Base-by-base conservation (phyloP, 2,888 invertebrate species). In the Parelbella ahira region DNA sequence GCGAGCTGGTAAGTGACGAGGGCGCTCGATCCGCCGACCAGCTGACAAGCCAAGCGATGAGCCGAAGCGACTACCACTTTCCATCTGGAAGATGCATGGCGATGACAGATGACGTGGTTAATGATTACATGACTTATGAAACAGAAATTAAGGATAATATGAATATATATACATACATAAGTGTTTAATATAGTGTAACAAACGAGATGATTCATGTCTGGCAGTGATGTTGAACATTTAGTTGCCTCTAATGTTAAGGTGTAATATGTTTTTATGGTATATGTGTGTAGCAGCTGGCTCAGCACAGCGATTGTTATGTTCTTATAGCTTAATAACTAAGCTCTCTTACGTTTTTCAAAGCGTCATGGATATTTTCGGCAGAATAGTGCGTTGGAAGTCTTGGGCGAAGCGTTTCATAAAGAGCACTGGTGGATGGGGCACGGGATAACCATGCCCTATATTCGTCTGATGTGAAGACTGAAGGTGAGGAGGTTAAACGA, bases 401-500 rank as follows among this genome's bases (percentile, higher is more conserved):
- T 45, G 95, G 93, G 50, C 96, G 91, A 70, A 97, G 93, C 63
- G 95, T 93, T 70, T 97, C 97, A 74, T 97, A 97, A 57, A 97
- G 93, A 24, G 97, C 97, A 51, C 96, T 96, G 44, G 97, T 97
- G 47, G 96, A 96, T 0, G 95, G 95, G 4, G 95, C 94, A 36
- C 96, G 91, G 49, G 95, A 93, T 67, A 97, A 80, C 97, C 97
- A 97, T 55, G 97, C 95, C 54, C 96, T 92, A 75, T 97, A 97
- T 80, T 97, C 97, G 80, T 96, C 96, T 64, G 96, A 94, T 53
- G 95, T 95, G 87, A 96, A 96, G 72, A 95, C 90, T 64, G 90
- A 82, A 48, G 88, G 78, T 53, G 81, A 83, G 50, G 80, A 82
- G 51, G 81, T 77, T 58, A 86, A 71, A 63, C 77, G 79, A 71